phyloP scores from a whole-genome alignment of 2,113 vertebrate genomes.

The Zosterops borbonicus region DNA sequence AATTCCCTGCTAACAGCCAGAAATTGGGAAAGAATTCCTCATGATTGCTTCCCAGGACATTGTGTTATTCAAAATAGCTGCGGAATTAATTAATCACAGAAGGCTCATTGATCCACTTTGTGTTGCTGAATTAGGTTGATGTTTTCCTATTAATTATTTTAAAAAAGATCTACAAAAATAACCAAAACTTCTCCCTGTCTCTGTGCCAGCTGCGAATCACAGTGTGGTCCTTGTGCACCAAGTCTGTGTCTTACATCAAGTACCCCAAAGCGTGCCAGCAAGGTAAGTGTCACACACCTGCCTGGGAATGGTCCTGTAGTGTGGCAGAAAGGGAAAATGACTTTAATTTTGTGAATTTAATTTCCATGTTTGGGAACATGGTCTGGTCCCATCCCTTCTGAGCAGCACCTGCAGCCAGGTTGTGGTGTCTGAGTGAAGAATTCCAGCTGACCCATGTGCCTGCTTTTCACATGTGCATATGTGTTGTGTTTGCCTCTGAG shows the following conservation, averaged over 20 bases:
- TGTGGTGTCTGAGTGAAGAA: background rate
- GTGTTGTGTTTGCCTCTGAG: background rate
- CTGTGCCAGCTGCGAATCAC: conserved; percentile 89
- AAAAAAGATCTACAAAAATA: background rate
- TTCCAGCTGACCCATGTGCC: background rate
- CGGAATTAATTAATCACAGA: background rate
- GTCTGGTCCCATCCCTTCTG: background rate
- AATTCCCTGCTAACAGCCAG: background rate
- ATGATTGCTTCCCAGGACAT: background rate
- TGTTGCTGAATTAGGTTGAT: background rate
- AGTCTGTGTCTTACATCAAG: conserved; percentile 98
- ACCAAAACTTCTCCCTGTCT: background rate
- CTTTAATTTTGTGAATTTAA: too few species aligned
- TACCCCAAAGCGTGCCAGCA: conserved; percentile 95
- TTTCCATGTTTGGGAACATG: rapidly evolving
- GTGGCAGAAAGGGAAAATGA: background rate
- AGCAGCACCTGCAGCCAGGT: background rate
- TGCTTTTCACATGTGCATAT: background rate
- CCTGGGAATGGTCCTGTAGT: background rate
- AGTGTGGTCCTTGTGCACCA: conserved; percentile 96
- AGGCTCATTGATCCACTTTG: background rate
- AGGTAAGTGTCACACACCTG: conserved; percentile 76
- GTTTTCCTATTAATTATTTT: background rate
- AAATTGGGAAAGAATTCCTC: background rate
- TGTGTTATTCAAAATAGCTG: background rate